Evolutionary conservation across 2,797 vertebrate genomes (phyloP).

Genomic region (Scarus forsteni): DNA sequence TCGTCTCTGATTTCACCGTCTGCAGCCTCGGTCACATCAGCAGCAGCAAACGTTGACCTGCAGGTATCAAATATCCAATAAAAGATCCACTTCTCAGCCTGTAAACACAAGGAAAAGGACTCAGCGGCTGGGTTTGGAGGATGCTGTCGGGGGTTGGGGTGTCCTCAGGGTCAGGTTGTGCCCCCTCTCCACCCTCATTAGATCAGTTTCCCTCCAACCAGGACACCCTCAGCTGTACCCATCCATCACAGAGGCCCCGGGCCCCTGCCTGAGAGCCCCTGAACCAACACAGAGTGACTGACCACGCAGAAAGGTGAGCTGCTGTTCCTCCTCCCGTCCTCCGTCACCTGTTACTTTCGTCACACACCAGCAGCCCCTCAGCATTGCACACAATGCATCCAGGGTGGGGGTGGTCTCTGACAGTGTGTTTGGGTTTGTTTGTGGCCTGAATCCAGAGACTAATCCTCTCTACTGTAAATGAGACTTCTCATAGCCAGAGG

Average conservation of each 20-base stretch:
- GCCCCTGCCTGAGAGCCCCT: conserved; percentile 29
- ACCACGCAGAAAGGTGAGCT: conserved; percentile 52
- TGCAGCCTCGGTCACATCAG: not conserved
- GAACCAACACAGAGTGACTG: conserved; percentile 41
- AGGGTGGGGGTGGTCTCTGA: conserved; percentile 6
- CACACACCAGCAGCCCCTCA: conserved; percentile 52
- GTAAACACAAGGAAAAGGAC: conserved; percentile 3
- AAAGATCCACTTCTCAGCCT: conserved; percentile 23
- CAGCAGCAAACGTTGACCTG: not conserved
- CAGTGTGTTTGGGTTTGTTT: conserved; percentile 31
- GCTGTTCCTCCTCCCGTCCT: conserved; percentile 33
- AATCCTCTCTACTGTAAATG: conserved; percentile 42
- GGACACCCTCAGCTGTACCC: conserved; percentile 58
- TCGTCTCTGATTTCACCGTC: conserved; percentile 1
- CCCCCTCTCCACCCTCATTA: conserved; percentile 10
- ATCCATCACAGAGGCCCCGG: conserved; percentile 58
- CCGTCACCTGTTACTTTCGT: conserved; percentile 65
- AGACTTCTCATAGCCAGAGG: conserved; percentile 26
- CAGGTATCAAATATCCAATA: conserved; percentile 15
- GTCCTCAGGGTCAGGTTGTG: conserved; percentile 39
- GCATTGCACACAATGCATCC: conserved; percentile 9
- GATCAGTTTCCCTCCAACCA: conserved; percentile 31
- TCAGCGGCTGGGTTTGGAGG: not conserved
- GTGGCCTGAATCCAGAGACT: conserved; percentile 12
- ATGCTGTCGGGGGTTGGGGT: conserved; percentile 10